Evolutionary conservation across 2,113 vertebrate genomes (phyloP).

Genomic region (Protobothrops mucrosquamatus): DNA sequence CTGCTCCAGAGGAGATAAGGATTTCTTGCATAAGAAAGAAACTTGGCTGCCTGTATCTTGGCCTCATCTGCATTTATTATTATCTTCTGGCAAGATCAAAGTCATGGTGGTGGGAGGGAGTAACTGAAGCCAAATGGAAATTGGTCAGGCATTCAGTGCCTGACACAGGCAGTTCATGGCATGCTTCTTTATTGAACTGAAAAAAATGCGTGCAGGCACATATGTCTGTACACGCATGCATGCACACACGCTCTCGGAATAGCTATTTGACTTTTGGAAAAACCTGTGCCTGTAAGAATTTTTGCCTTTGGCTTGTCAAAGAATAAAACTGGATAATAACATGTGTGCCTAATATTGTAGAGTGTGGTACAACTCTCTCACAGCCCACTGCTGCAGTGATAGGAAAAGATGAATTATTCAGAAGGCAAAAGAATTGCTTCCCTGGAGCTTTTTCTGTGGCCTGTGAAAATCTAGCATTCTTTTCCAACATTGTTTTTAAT

Average conservation of each 20-base stretch:
- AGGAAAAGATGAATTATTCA: conserved; percentile 23
- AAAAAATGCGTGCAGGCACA: conserved; percentile 21
- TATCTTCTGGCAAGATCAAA: conserved; percentile 63
- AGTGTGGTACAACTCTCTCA: conserved; percentile 20
- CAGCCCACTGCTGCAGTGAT: conserved; percentile 32
- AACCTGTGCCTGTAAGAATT: conserved; percentile 37
- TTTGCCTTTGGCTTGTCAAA: conserved; percentile 28
- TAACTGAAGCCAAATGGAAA: conserved; percentile 49
- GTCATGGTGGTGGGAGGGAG: conserved; percentile 14
- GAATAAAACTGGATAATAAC: conserved; percentile 29
- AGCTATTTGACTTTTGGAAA: conserved; percentile 49
- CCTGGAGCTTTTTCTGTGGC: conserved; percentile 34
- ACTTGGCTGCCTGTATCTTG: conserved; percentile 50
- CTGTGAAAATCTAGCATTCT: conserved; percentile 12
- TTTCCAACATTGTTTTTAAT: neutral
- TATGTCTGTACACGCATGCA: neutral
- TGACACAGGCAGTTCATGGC: conserved; percentile 50
- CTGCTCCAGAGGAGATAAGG: conserved; percentile 53
- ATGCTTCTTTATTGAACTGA: conserved; percentile 55
- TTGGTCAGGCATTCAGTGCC: conserved; percentile 55
- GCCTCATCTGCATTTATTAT: conserved; percentile 60
- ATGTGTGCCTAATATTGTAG: conserved; percentile 26
- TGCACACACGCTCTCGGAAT: neutral
- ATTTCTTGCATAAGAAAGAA: conserved; percentile 59
- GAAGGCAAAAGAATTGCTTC: conserved; percentile 33